A percentile compares a stretch with the other conserved stretches of the same genome.
These are phyloP conservation scores for Deroptyus accipitrinus DNA, from an alignment of 2,113 vertebrate species.

Conservation along the genomic window DNA sequence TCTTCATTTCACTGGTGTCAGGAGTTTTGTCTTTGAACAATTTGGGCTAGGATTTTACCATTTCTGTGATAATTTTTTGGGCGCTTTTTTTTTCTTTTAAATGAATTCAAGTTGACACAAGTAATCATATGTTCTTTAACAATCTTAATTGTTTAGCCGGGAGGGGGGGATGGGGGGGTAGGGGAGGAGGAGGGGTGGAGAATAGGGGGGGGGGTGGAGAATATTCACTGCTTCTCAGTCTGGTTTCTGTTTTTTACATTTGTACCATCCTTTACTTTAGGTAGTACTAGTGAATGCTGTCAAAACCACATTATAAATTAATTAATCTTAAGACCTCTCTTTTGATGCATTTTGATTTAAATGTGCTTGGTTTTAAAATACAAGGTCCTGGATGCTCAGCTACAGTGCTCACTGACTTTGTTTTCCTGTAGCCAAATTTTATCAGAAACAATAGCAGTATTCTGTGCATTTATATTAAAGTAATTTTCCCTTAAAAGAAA, in stretches of 20 bases:
- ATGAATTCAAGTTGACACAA: neutral
- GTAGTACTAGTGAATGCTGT: neutral
- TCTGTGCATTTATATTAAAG: neutral
- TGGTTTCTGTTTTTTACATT: neutral
- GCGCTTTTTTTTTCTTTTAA: neutral
- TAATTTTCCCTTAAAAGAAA: neutral
- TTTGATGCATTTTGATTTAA: neutral
- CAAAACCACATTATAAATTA: neutral
- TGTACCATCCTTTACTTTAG: neutral
- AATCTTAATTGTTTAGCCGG: neutral
- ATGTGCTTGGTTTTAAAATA: neutral
- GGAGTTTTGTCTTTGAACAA: neutral
- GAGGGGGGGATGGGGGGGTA: too few species aligned
- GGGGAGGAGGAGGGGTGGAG: accelerated
- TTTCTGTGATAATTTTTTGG: neutral
- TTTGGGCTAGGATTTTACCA: neutral
- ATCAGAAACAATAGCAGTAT: neutral
- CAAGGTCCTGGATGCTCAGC: neutral
- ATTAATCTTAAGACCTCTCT: neutral
- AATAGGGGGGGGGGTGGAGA: accelerated
- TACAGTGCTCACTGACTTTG: neutral
- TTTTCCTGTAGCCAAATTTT: neutral
- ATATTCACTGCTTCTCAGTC: neutral
- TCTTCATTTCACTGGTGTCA: neutral
- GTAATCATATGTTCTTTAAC: neutral